Evolutionary conservation across 2,797 vertebrate genomes (phyloP), one percentile per base, ranked within the genome.

Genomic region (Muscicapa comitata): DNA sequence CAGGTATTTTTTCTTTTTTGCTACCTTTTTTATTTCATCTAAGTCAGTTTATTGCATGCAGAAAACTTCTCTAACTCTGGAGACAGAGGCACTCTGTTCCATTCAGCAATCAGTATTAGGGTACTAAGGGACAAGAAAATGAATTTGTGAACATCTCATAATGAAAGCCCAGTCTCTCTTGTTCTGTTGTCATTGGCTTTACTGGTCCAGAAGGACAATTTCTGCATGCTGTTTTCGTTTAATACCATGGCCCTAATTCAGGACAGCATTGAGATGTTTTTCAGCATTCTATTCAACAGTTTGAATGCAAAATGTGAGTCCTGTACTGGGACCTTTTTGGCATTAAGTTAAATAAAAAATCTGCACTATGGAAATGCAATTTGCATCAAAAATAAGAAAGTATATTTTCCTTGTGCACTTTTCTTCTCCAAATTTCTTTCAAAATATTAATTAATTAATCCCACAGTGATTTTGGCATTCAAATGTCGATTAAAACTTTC

Each of bases 391-490:
- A 88, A 45, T 51, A 50, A 23, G 66, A 77, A 77, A 63, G 6
- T 7, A 5, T 47, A 33, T 37, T 91, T 81, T 79, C 11, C 2
- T 55, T 79, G 50, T 70, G 28, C 53, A 37, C 16, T 90, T 86
- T 85, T 63, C 29, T 58, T 71, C 90, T 75, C 70, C 47, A 86
- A 58, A 84, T 24, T 62, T 26, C 10, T 94, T 94, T 79, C 78
- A 79, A 94, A 90, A 90, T 79, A 89, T 78, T 86, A 91, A 95
- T 93, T 76, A 95, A 55, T 59, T 91, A 95, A 91, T 93, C 59
- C 71, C 50, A 33, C 16, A 26, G 42, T 86, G 75, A 90, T 72
- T 84, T 38, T 82, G 40, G 38, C 75, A 82, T 86, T 96, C 76
- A 84, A 45, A 76, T 4, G 43, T 86, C 14, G 19, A 85, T 65